phyloP scores from a whole-genome alignment of 2,113 vertebrate genomes.

The Pedetes capensis region DNA sequence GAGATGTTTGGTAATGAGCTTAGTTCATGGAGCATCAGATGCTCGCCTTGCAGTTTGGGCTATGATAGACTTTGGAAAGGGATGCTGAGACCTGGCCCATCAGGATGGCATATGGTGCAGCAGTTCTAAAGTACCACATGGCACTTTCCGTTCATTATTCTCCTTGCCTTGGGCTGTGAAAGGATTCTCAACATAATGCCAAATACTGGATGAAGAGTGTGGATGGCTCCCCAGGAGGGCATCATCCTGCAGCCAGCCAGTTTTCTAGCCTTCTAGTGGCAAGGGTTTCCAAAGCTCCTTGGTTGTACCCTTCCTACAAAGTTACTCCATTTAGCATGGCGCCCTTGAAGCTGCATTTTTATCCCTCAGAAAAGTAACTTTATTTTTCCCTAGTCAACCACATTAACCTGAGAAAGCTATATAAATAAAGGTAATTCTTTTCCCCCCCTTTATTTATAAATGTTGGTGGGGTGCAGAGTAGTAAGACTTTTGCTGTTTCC shows the following conservation, averaged over 20 bases:
- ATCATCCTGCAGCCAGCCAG: fast-evolving
- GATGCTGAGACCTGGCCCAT: fast-evolving
- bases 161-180: neutral
- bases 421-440: neutral
- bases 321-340: neutral
- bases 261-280: neutral
- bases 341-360: neutral
- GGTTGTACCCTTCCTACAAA: neutral
- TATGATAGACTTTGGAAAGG: neutral
- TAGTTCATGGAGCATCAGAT: fast-evolving
- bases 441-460: no score
- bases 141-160: neutral
- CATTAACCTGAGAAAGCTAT: neutral
- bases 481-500: no score
- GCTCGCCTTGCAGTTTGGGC: neutral
- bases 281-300: neutral
- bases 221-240: neutral
- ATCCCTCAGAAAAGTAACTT: neutral
- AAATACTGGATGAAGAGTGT: neutral
- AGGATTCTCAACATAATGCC: neutral
- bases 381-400: neutral
- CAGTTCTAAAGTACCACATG: neutral
- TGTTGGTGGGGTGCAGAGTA: no score
- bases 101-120: fast-evolving
- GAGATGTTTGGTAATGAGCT: neutral